A percentile compares a stretch with the other conserved stretches of the same genome.
Conservation (phyloP, 2,888 invertebrate species). For the Andricus curvator region DNA sequence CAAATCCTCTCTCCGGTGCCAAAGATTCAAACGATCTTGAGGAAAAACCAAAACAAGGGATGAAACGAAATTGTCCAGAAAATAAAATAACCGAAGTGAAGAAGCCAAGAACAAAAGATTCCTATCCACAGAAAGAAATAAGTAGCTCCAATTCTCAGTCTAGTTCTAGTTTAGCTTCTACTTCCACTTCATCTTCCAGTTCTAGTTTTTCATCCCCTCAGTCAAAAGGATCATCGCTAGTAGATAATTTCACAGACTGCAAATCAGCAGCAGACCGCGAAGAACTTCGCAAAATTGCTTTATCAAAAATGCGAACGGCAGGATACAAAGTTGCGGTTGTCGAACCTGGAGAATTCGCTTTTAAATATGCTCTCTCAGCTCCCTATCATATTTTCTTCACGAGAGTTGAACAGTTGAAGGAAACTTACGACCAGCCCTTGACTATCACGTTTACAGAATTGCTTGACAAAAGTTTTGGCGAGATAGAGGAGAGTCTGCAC, state of each 20-base stretch:
- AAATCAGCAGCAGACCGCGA: slow-evolving; percentile 50
- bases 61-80: not conserved
- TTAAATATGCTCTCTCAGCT: slow-evolving; percentile 83
- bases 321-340: slow-evolving; percentile 81
- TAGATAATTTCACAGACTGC: slow-evolving; percentile 52
- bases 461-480: slow-evolving; percentile 88
- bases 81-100: not conserved
- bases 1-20: slow-evolving; percentile 33
- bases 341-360: slow-evolving; percentile 82
- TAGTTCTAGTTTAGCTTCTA: slow-evolving; percentile 8
- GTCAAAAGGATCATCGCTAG: slow-evolving; percentile 47
- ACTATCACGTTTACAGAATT: slow-evolving; percentile 88
- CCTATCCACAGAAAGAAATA: not conserved
- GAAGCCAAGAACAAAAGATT: not conserved
- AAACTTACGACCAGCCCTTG: slow-evolving; percentile 83
- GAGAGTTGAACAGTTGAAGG: slow-evolving; percentile 83
- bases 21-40: not conserved
- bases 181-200: not conserved
- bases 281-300: slow-evolving; percentile 61
- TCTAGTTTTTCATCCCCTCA: not conserved
- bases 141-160: not conserved
- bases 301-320: slow-evolving; percentile 68
- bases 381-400: slow-evolving; percentile 90
- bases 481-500: slow-evolving; percentile 87
- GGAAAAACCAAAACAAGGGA: slow-evolving; percentile 2